These are phyloP conservation scores for Mylabris phalerata DNA, from an alignment of 1,140 invertebrate species.

Conservation along the genomic window DNA sequence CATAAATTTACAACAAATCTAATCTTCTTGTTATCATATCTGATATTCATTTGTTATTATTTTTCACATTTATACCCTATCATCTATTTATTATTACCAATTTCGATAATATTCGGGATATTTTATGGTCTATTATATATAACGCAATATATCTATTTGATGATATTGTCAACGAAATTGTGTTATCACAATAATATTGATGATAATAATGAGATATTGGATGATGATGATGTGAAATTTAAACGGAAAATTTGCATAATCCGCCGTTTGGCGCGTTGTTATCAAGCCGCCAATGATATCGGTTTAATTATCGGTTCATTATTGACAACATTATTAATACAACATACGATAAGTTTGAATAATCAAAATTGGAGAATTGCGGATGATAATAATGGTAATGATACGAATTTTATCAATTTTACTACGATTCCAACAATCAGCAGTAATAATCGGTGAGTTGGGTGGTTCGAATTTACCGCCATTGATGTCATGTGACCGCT, in stretches of 20 bases:
- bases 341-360: conserved; percentile 35
- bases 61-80: conserved; percentile 54
- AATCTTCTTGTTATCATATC: conserved; percentile 46
- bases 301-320: conserved; percentile 50
- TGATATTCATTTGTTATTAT: conserved; percentile 48
- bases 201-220: conserved; percentile 34
- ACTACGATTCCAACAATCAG: no score
- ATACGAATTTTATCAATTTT: no score
- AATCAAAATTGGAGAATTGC: background rate
- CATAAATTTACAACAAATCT: conserved; percentile 50
- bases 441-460: no score
- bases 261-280: conserved; percentile 41
- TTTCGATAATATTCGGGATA: conserved; percentile 54
- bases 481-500: no score
- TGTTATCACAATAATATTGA: conserved; percentile 44
- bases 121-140: conserved; percentile 49
- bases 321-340: conserved; percentile 44
- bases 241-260: conserved; percentile 43
- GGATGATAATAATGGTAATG: no score
- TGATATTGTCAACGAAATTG: conserved; percentile 51
- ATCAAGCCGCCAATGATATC: conserved; percentile 52
- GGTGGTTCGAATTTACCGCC: no score
- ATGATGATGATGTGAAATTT: conserved; percentile 47
- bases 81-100: conserved; percentile 52
- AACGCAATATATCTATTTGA: conserved; percentile 51